phyloP scores from a whole-genome alignment of 2,797 vertebrate species.

The Catharus ustulatus region DNA sequence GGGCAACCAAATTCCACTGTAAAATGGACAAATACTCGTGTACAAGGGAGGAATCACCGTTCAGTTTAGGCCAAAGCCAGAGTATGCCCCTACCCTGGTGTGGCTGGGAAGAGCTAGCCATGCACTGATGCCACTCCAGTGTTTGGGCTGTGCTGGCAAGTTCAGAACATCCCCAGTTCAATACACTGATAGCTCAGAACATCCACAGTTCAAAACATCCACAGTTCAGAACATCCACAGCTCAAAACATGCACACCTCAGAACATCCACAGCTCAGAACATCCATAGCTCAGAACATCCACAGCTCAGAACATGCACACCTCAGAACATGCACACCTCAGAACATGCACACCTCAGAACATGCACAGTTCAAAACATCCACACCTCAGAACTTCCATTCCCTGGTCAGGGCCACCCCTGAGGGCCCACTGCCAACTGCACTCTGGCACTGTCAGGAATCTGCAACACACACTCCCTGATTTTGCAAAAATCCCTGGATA shows the following conservation, averaged over 20 bases:
- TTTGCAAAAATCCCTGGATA: not conserved
- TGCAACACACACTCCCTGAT: not conserved
- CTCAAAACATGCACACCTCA: not conserved
- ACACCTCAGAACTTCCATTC: not conserved
- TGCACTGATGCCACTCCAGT: not conserved
- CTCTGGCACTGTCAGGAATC: not conserved
- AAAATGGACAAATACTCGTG: not conserved
- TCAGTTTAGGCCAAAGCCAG: not conserved
- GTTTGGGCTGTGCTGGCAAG: not conserved
- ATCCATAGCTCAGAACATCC: no score
- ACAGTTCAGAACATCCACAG: not conserved
- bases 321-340: not conserved
- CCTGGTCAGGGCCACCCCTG: not conserved
- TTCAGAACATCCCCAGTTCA: not conserved
- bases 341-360: not conserved
- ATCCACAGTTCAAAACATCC: no score
- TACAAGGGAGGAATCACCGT: not conserved
- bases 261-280: not conserved
- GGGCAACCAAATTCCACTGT: constrained; percentile 70
- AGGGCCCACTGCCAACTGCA: not conserved
- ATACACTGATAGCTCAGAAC: no score
- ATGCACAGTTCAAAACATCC: no score
- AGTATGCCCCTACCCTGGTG: not conserved
- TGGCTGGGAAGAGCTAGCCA: not conserved
- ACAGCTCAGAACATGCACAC: not conserved